Evolutionary conservation across 1,140 invertebrate species (phyloP).

Genomic region (Formica exsecta): DNA sequence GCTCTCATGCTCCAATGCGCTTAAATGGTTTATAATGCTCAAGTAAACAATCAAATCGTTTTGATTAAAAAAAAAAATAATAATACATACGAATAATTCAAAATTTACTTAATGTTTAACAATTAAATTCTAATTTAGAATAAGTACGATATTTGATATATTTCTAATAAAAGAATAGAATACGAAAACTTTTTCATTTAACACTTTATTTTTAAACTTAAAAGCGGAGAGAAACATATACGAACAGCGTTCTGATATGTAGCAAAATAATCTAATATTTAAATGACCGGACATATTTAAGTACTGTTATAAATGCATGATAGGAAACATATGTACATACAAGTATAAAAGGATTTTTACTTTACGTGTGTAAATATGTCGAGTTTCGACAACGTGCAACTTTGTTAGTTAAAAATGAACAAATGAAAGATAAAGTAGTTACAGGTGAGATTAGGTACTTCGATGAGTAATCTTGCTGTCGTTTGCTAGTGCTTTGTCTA

Average conservation of each 20-base stretch:
- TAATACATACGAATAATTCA: not conserved
- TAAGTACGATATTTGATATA: no score
- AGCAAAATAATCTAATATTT: not conserved
- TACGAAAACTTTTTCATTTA: not conserved
- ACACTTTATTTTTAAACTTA: not conserved
- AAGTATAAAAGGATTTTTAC: not conserved
- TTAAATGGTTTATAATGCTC: slow-evolving; percentile 19
- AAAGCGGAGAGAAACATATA: no score
- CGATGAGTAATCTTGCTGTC: slow-evolving; percentile 21
- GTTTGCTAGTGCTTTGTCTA: not conserved
- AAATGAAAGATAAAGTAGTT: slow-evolving; percentile 46
- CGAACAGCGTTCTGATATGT: no score
- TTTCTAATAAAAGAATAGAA: not conserved
- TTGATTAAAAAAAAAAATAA: not conserved
- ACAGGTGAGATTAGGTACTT: slow-evolving; percentile 16
- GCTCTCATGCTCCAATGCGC: not conserved
- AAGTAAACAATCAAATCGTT: not conserved
- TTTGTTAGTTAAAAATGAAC: not conserved
- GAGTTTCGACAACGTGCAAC: not conserved
- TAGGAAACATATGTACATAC: no score
- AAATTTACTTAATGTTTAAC: not conserved
- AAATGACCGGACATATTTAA: not conserved
- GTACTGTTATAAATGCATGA: not conserved
- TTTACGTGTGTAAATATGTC: not conserved
- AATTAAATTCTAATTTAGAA: no score